Evolutionary conservation across 2,113 vertebrate genomes (phyloP), one percentile per base, ranked within the genome.

Genomic region (Boleophthalmus pectinirostris): DNA sequence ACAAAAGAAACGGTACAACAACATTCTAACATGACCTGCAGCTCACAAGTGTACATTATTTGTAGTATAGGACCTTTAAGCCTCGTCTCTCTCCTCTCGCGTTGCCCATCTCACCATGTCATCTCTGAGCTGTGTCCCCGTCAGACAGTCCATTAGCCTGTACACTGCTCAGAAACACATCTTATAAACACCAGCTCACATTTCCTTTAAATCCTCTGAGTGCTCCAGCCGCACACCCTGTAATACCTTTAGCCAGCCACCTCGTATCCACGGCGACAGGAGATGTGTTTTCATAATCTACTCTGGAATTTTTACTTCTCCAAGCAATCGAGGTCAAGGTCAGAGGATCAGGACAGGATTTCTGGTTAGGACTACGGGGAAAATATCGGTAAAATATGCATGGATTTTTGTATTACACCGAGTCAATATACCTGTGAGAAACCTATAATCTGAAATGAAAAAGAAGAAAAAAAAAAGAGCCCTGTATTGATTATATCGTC

Each of bases 171-270:
- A 43, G 8, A 29, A 29, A 43, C 54, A 78, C 38, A 63, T 46
- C 54, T 63, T 70, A 38, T 77, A 73, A 66, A 8, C 33, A 61
- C 57, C 77, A 18, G 66, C 18, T 73, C 78, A 82, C 76, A 77
- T 88, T 81, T 80, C 75, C 80, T 74, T 57, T 83, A 82, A 87
- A 85, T 88, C 89, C 86, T 76, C 71, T 63, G 47, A 82, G 82
- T 61, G 65, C 75, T 82, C 47, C 76, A 68, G 75, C 75, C 79
- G 56, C 82, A 68, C 29, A 33, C 70, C 35, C 35, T 29, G 29
- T 76, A 82, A 73, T 75, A 63, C 80, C 21, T 68, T 25, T 5
- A 35, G 45, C 43, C 64, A 64, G 63, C 73, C 66, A 73, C 70
- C 69, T 77, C 69, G 80, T 77, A 80, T 79, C 77, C 47, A 74